A percentile compares a stretch with the other conserved stretches of the same genome.
Conservation (phyloP, 2,797 vertebrate genomes). For the Pipistrellus pygmaeus region DNA sequence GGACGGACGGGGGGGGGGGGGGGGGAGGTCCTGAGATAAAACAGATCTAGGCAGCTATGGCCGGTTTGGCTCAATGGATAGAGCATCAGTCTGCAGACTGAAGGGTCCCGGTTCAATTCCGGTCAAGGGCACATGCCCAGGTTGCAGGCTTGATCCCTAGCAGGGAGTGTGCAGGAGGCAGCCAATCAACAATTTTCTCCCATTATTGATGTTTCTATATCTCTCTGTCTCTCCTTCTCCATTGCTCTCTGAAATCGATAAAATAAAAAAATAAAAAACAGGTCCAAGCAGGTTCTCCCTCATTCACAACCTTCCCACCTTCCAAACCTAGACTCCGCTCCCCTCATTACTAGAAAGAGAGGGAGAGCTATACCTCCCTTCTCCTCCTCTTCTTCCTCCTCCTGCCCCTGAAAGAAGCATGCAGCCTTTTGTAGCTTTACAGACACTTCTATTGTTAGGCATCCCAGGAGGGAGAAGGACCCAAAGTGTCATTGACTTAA, state of each 20-base stretch:
- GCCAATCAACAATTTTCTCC: background rate
- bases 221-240: background rate
- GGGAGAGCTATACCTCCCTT: fast-evolving
- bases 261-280: background rate
- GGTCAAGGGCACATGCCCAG: background rate
- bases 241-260: background rate
- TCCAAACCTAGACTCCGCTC: background rate
- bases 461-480: background rate
- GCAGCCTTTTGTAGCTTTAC: background rate
- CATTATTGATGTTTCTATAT: background rate
- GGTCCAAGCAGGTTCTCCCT: background rate
- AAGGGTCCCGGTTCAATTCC: background rate
- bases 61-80: background rate
- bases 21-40: fast-evolving
- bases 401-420: background rate
- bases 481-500: background rate
- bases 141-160: background rate
- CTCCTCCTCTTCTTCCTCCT: background rate
- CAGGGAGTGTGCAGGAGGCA: background rate
- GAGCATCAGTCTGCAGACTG: background rate
- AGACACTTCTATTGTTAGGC: background rate
- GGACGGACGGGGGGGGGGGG: fast-evolving
- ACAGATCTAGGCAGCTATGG: background rate
- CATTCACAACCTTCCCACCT: background rate
- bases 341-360: background rate